Base-by-base conservation (phyloP, 2,113 vertebrate genomes). In the Struthio camelus region DNA sequence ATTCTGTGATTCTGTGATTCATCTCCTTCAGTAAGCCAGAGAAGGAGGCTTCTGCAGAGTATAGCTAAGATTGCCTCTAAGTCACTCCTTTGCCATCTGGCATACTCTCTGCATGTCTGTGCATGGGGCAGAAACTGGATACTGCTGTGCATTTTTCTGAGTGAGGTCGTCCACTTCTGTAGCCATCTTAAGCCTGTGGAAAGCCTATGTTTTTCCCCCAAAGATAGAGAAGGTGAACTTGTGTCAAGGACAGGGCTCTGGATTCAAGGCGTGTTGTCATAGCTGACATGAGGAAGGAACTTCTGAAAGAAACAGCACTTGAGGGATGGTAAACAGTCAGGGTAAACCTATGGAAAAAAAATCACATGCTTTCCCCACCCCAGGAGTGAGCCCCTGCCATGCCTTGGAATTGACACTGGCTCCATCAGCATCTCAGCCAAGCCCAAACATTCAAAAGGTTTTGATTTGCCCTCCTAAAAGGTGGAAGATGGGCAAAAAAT, bases 11-110 rank as follows among this genome's bases (percentile, higher is more conserved):
- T n/a, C n/a, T n/a, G n/a, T n/a, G n/a, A n/a, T n/a, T 54, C 42
- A 23, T 2, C 14, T 18, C 3, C 19, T 72, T 48, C 1, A 1
- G 48, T 1, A 1, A 65, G 50, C 22, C 5, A 5, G 71, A 53
- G 78, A 16, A 75, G 36, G 38, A 54, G 17, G 17, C 24, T 62
- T 28, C 50, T 83, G 38, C 76, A 77, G 54, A 54, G 50, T 65
- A 46, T 0, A 1, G 50, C 59, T 54, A 28, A 40, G 50, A 14
- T 30, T 54, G 44, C 67, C 67, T 48, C 32, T 32, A 70, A 70
- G 32, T 22, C 61, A 48, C 67, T 73, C 36, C 51, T 53, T 54
- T 73, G 36, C 51, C 14, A 30, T 15, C 3, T 30, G 51, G 51
- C 28, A 40, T 20, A 15, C 15, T 19, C 36, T 73, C 34, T 38